Conservation (phyloP, 1,140 invertebrate species). For the Aporrectodea caliginosa region DNA sequence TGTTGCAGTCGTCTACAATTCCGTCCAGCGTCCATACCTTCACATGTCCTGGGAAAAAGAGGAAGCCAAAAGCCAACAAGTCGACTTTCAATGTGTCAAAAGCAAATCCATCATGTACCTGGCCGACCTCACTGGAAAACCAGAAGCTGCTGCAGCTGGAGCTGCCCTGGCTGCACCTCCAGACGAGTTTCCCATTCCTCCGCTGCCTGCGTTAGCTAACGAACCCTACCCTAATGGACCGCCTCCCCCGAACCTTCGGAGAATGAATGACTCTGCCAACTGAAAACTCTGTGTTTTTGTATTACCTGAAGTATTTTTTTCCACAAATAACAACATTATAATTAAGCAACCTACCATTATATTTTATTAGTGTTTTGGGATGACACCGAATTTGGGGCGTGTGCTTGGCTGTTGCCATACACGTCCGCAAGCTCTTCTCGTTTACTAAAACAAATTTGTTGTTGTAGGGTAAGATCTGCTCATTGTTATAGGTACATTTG, state of each 20-base stretch:
- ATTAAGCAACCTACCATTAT: not conserved
- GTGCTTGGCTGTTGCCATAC: not conserved
- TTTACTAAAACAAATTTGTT: not conserved
- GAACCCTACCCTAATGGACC: constrained; percentile 1
- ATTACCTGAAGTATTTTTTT: not conserved
- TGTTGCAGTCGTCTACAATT: constrained; percentile 91
- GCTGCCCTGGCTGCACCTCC: not conserved
- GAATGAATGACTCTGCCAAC: not conserved
- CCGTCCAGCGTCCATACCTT: constrained; percentile 97
- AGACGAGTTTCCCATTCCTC: constrained; percentile 1
- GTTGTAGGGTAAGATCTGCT: not conserved
- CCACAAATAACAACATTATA: not conserved
- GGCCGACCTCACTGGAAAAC: constrained; percentile 73
- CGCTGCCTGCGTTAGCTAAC: not conserved
- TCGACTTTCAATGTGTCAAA: constrained; percentile 77
- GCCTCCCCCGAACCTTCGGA: not conserved
- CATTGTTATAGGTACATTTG: not conserved
- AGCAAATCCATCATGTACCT: constrained; percentile 56
- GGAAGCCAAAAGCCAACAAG: constrained; percentile 96
- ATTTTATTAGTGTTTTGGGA: not conserved
- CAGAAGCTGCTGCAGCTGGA: constrained; percentile 18
- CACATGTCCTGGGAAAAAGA: constrained; percentile 99
- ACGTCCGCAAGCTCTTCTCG: not conserved
- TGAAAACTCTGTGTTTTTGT: not conserved
- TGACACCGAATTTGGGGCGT: not conserved